Evolutionary conservation across 2,113 vertebrate genomes (phyloP), one percentile per base, ranked within the genome.

Genomic region (Indicator maculatus): DNA sequence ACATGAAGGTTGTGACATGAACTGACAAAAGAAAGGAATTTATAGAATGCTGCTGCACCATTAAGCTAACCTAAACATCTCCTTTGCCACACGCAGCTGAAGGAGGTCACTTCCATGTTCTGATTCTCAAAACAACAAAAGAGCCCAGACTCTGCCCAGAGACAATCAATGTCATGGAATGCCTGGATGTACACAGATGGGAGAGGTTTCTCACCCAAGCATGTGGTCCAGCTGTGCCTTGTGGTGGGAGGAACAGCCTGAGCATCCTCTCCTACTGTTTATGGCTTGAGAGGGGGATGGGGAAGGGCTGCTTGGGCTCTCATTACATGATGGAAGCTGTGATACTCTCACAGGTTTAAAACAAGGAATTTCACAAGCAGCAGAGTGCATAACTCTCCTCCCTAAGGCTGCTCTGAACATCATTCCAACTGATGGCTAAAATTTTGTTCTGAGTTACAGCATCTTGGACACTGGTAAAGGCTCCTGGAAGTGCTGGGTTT

Each of bases 11-110:
- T 92, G 88, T 38, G 86, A 85, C 86, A 96, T 67, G 87, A 90
- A 89, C 9, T 88, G 93, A 96, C 86, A 86, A 95, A 95, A 86
- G 83, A 86, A 90, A 60, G 86, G 97, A 97, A 96, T 86, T 52
- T 80, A 92, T 70, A 71, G 88, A 45, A 75, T 89, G 75, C 19
- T 81, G 87, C 71, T 85, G 78, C 39, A 79, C 83, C 69, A 45
- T 79, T 88, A 89, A 90, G 86, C 94, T 95, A 96, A 92, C 16
- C 52, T 76, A 96, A 97, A 96, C 63, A 94, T 83, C 67, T 72
- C 81, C 79, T 92, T 76, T 67, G 78, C 3, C 9, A 87, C 31
- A 63, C 0, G 0, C 28, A 87, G 61, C 77, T 85, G 55, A 91
- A 90, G n/a, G 39, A 94, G 67, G 89, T 93, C 87, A 83, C 64